A percentile compares a stretch with the other conserved stretches of the same genome.
Conservation (phyloP, 2,888 invertebrate species). For the Eupithecia vulgata region DNA sequence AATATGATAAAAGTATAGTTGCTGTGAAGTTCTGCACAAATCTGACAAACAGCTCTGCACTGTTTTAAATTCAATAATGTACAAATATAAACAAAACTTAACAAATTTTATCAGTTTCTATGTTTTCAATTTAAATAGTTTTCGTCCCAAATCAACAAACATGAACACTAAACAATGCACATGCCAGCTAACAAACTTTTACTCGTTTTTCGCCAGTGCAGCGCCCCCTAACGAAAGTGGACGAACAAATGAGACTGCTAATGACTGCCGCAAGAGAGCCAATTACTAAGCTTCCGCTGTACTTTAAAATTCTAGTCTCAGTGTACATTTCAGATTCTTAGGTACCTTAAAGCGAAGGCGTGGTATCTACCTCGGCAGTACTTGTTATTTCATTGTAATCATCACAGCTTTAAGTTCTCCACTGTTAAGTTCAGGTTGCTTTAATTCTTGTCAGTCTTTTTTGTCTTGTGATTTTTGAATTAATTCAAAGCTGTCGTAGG, state of each 20-base stretch:
- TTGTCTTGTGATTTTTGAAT: too few species aligned
- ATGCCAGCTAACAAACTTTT: background rate
- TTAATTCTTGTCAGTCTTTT: too few species aligned
- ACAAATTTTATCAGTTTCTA: background rate
- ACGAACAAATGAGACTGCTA: slow-evolving; percentile 56
- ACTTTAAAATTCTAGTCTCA: slow-evolving; percentile 43
- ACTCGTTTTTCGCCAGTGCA: background rate
- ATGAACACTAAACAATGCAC: background rate
- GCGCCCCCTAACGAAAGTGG: slow-evolving; percentile 21
- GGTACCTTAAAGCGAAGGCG: background rate
- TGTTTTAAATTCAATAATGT: too few species aligned
- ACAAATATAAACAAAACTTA: background rate
- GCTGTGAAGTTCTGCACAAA: too few species aligned
- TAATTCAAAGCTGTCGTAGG: too few species aligned
- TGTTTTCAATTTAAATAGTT: background rate
- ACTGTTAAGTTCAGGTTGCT: background rate
- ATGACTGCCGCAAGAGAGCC: slow-evolving; percentile 51
- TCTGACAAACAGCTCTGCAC: background rate
- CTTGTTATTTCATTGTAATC: too few species aligned
- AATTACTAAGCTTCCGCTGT: slow-evolving; percentile 47
- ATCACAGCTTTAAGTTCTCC: background rate
- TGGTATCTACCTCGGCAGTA: too few species aligned
- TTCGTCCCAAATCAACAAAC: background rate
- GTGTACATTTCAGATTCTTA: background rate
- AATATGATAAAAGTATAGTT: too few species aligned